Conservation (phyloP, 2,113 vertebrate genomes). For the Balaeniceps rex region DNA sequence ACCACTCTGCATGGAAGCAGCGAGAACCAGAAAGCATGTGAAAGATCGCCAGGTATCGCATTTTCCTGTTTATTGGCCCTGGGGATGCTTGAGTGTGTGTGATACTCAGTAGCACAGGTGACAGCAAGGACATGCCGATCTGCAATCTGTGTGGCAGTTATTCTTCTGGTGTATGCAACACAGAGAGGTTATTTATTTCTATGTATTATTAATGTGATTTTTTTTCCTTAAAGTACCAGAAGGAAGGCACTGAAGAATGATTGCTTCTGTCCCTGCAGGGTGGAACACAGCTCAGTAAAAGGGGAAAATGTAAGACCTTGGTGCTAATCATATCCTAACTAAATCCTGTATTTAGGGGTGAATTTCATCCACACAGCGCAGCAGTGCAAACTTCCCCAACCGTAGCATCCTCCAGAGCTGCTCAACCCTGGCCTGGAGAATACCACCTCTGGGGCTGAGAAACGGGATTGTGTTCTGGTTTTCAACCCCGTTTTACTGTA, state of each 20-base stretch:
- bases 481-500: neutral
- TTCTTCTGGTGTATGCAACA: neutral
- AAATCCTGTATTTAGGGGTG: neutral
- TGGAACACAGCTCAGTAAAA: neutral
- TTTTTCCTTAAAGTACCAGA: neutral
- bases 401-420: neutral
- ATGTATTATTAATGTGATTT: neutral
- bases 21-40: neutral
- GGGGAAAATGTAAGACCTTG: neutral
- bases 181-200: neutral
- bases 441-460: neutral
- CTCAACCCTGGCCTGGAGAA: neutral
- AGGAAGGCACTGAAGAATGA: neutral
- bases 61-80: neutral
- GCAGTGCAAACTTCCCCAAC: neutral
- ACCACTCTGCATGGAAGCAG: neutral
- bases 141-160: neutral
- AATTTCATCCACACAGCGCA: neutral
- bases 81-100: neutral
- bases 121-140: neutral
- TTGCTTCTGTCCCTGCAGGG: neutral
- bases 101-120: neutral
- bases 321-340: neutral
- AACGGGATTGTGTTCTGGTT: conserved; percentile 24
- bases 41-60: fast-evolving